Evolutionary conservation across 2,888 invertebrate species (phyloP), one percentile per base, ranked within the genome.

Genomic region (Diachrysia chrysitis): DNA sequence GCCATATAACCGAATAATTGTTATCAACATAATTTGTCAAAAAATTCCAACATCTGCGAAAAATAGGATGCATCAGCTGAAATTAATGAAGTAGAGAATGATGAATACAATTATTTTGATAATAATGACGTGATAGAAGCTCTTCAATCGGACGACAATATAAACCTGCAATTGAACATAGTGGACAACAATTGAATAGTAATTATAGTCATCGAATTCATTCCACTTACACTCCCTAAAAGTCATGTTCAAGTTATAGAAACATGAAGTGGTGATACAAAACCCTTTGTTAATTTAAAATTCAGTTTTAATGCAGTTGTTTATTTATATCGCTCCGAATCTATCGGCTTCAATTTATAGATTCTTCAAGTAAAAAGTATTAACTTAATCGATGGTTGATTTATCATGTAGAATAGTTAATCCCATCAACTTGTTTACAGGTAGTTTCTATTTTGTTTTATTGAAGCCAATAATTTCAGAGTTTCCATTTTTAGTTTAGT

Each of bases 211-310:
- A 93, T 91, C 92, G 93, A 92, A 90, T 92, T 93, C 94, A 94
- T 94, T 94, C 93, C 94, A 94, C 92, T 93, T 94, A 92, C 94
- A 93, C 92, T 93, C 90, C 93, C 92, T 92, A 91, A 88, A 92
- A 92, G 85, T 89, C 87, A 89, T 89, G 89, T 91, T 90, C 87
- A 87, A 90, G 90, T 89, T 88, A 91, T 87, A 89, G 84, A 90
- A 88, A 91, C 87, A 91, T 92, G 92, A 92, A 92, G 92, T 90
- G 91, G 93, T 93, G 92, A 93, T 93, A 92, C 90, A 91, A 93
- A 94, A 93, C 85, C 80, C 88, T 78, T 79, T 88, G 92, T 94
- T 93, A 94, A 91, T 89, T 93, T 89, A 88, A 92, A 89, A 90
- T 88, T 89, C 85, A 87, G 86, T 85, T 89, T 93, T 90, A 90